Evolutionary conservation across 2,888 invertebrate genomes (phyloP).

Genomic region (Heliconius sara): DNA sequence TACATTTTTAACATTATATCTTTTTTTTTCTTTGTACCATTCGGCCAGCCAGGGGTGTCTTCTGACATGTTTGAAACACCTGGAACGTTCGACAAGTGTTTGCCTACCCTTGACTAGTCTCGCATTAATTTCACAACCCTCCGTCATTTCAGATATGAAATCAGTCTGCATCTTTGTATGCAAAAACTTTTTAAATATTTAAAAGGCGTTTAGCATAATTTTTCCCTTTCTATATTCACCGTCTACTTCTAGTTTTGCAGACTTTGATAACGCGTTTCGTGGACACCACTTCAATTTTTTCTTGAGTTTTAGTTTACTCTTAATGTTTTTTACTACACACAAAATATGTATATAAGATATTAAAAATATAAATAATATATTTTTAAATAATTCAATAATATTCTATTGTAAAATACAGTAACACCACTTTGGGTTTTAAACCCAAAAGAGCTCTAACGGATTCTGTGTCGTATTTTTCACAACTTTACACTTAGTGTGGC

Average conservation of each 20-base stretch:
- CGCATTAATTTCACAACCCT: slow-evolving; percentile 46
- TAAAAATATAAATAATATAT: neutral
- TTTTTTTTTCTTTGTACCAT: slow-evolving; percentile 27
- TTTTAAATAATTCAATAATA: neutral
- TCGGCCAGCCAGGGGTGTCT: slow-evolving; percentile 36
- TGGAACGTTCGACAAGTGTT: slow-evolving; percentile 43
- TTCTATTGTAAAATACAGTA: neutral
- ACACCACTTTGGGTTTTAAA: neutral
- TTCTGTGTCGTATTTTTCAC: slow-evolving; percentile 8
- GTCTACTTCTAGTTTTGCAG: slow-evolving; percentile 15
- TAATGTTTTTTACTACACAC: neutral
- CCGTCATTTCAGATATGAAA: slow-evolving; percentile 42
- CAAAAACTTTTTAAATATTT: slow-evolving; percentile 29
- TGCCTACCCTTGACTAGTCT: slow-evolving; percentile 46
- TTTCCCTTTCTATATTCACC: slow-evolving; percentile 18
- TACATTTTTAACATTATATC: slow-evolving; percentile 36
- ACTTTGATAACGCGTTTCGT: slow-evolving; percentile 8
- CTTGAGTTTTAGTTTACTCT: neutral
- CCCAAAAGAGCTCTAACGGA: neutral
- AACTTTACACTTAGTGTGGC: slow-evolving; percentile 3
- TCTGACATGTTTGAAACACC: slow-evolving; percentile 39
- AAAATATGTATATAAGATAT: neutral
- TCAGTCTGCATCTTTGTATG: slow-evolving; percentile 39
- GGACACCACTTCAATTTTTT: neutral
- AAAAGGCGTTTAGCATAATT: slow-evolving; percentile 26